Evolutionary conservation across 1,140 invertebrate species (phyloP).

Genomic region (Catajapyx aquilonaris): DNA sequence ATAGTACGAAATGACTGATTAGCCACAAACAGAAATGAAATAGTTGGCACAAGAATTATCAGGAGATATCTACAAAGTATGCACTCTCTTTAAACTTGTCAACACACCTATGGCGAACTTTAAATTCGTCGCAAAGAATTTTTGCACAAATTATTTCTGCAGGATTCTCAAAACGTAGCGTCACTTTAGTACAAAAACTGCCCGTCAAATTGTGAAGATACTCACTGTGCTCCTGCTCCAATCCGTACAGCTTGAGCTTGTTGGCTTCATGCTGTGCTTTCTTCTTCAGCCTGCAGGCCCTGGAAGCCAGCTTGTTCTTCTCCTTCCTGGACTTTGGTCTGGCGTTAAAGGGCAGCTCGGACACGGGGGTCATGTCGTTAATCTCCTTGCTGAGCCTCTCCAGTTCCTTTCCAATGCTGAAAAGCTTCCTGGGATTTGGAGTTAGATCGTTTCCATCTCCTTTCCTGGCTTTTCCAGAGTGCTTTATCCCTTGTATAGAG

Average conservation of each 20-base stretch:
- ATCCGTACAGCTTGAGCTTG: constrained; percentile 80
- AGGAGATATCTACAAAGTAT: too few species aligned
- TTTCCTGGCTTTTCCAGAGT: constrained; percentile 83
- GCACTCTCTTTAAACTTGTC: too few species aligned
- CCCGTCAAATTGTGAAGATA: too few species aligned
- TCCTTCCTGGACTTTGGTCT: constrained; percentile 84
- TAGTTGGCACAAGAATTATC: too few species aligned
- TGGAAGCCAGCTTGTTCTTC: constrained; percentile 91
- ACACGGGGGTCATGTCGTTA: constrained; percentile 87
- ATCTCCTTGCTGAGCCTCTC: constrained; percentile 80
- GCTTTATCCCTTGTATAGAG: constrained; percentile 72
- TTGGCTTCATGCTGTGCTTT: constrained; percentile 89
- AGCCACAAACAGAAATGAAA: too few species aligned
- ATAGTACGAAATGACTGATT: too few species aligned
- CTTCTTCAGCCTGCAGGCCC: constrained; percentile 84
- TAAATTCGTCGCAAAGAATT: too few species aligned
- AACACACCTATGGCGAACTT: too few species aligned
- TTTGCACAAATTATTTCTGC: too few species aligned
- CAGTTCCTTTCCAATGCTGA: constrained; percentile 74
- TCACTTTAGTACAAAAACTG: too few species aligned
- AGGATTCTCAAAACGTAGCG: too few species aligned
- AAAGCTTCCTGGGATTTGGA: constrained; percentile 79
- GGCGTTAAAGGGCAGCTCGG: constrained; percentile 71
- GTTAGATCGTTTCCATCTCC: constrained; percentile 95
- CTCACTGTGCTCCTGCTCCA: constrained; percentile 87